Base-by-base conservation (phyloP, 2,888 invertebrate species). In the Chalcosyrphus nemorum region DNA sequence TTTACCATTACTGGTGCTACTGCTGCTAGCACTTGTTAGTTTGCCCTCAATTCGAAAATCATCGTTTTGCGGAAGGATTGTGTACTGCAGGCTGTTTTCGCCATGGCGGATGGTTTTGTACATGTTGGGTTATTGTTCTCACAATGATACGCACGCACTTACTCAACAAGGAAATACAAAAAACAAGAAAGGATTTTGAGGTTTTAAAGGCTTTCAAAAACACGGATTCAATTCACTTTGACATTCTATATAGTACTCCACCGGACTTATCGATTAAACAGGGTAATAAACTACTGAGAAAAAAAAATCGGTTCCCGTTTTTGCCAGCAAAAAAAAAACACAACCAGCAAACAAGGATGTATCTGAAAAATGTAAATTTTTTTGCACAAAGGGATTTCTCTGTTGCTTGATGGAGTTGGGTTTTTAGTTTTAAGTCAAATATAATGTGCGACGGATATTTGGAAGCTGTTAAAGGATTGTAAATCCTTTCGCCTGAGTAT, bases 51-150 rank as follows among this genome's bases (percentile, higher is more conserved):
- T 93, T 77, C 94, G 91, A 87, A 94, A 93, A 89, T 94, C 94
- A 90, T 95, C 95, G 75, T 94, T 94, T 90, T 95, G 95, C 77
- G 95, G 95, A 86, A 95, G 92, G 88, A 95, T 95, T 87, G 95
- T 95, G 91, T 95, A 95, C 89, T 95, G 95, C 88, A 95, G 93
- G 89, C 95, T 94, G 88, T 95, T 94, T 90, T 95, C 95, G 85
- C 95, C 95, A 90, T 95, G 95, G 86, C 95, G 92, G 90, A 95
- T 95, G 87, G 95, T 95, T 92, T 95, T 95, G 92, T 95, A 95
- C 95, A 95, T 95, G 50, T 86, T 89, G 59, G 57, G 27, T 21
- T 65, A 59, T 21, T 59, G 65, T 57, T 43, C 15, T 38, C 24
- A 57, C 15, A 68, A 52, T 35, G 11, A 27, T 41, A 43, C 45